Percentiles rank a stretch among this genome's conserved stretches.
Conservation (phyloP, 2,113 vertebrate species). For the Datnioides undecimradiatus region DNA sequence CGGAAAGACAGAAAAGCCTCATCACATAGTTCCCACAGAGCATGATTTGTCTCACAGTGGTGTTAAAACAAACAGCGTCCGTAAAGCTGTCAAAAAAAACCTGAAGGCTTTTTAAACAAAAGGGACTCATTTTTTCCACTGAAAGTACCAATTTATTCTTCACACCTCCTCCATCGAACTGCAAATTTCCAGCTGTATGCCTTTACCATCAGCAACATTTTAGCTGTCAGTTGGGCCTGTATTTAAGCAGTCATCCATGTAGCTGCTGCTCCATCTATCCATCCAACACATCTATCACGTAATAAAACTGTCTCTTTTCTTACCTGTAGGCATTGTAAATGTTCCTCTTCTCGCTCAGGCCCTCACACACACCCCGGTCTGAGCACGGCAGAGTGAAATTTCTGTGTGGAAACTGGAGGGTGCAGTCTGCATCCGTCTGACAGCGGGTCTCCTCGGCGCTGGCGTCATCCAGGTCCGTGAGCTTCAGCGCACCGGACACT, state of each 20-base stretch:
- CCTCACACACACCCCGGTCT: slow-evolving; percentile 79
- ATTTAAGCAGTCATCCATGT: slow-evolving; percentile 37
- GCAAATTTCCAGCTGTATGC: slow-evolving; percentile 41
- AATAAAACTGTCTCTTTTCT: slow-evolving; percentile 47
- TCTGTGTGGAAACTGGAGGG: slow-evolving; percentile 87
- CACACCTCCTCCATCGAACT: slow-evolving; percentile 29
- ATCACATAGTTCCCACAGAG: slow-evolving; percentile 60
- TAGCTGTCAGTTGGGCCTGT: slow-evolving; percentile 40
- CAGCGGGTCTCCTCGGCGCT: slow-evolving; percentile 85
- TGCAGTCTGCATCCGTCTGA: slow-evolving; percentile 84
- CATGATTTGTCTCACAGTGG: slow-evolving; percentile 56
- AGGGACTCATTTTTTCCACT: slow-evolving; percentile 5
- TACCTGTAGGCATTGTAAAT: slow-evolving; percentile 94
- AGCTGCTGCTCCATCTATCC: slow-evolving; percentile 28
- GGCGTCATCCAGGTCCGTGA: slow-evolving; percentile 93
- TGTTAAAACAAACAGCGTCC: slow-evolving; percentile 60
- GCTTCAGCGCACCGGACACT: slow-evolving; percentile 90
- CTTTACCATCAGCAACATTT: slow-evolving; percentile 44
- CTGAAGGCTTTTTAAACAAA: slow-evolving; percentile 29
- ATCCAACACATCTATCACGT: slow-evolving; percentile 36
- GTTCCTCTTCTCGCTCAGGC: slow-evolving; percentile 91
- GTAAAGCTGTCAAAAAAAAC: slow-evolving; percentile 73
- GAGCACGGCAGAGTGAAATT: slow-evolving; percentile 88
- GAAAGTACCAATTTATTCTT: slow-evolving; percentile 50
- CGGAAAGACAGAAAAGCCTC: slow-evolving; percentile 58